Percentiles rank a stretch among this genome's conserved stretches.
phyloP scores from a whole-genome alignment of 2,113 vertebrate species.

The Condylura cristata region DNA sequence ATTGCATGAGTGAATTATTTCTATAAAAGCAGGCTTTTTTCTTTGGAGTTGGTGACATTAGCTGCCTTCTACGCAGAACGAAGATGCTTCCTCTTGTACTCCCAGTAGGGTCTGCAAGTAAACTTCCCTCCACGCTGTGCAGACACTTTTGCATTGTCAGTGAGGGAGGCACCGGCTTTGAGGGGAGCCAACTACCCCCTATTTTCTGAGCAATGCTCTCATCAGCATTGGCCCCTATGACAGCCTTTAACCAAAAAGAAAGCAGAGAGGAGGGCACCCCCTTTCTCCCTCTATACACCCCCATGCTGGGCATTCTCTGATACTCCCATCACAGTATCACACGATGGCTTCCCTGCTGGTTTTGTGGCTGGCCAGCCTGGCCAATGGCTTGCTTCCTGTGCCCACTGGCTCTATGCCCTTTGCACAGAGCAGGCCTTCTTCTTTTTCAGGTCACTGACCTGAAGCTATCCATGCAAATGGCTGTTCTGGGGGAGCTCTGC shows the following conservation, averaged over 20 bases:
- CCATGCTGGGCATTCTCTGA: background rate
- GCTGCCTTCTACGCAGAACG: too few species aligned
- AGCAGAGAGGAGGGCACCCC: background rate
- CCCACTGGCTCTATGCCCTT: constrained; percentile 42
- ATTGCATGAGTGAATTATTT: background rate
- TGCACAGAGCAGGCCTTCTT: constrained; percentile 46
- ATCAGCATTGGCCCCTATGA: constrained; percentile 64
- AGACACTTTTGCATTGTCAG: background rate
- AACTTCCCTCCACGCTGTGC: constrained; percentile 56
- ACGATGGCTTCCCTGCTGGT: background rate
- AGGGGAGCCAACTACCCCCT: constrained; percentile 38
- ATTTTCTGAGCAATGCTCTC: constrained; percentile 36
- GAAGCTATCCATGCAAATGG: constrained; percentile 65
- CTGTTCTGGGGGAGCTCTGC: constrained; percentile 56
- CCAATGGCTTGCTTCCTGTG: background rate
- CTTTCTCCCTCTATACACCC: too few species aligned
- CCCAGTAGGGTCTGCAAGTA: background rate
- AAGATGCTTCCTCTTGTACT: background rate
- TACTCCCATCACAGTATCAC: background rate
- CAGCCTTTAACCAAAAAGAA: constrained; percentile 22
- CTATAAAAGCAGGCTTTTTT: background rate
- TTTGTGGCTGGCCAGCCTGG: background rate
- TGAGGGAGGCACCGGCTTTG: constrained; percentile 35
- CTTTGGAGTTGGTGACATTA: background rate
- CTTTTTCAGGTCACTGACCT: constrained; percentile 75